Base-by-base conservation (phyloP, 2,888 invertebrate species). In the Cephus pulcher region DNA sequence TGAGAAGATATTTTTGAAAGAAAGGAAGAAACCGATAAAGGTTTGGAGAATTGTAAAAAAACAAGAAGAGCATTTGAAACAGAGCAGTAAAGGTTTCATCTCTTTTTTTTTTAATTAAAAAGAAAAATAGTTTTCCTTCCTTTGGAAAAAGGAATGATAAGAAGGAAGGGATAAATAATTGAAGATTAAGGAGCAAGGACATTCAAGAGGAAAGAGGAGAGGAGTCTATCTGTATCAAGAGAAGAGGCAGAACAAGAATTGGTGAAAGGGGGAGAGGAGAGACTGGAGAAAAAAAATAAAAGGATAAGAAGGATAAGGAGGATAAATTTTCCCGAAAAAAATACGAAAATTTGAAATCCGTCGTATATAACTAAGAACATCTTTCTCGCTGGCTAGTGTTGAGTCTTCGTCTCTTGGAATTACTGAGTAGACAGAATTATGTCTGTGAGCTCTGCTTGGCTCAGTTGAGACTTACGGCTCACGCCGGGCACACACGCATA, bases 391-490 rank as follows among this genome's bases (percentile, higher is more conserved):
- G 15, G 74, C 74, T 34, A 74, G 75, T 71, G 76, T 56, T 56
- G 34, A 70, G 76, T 33, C 75, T 76, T 69, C 68, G 76, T 79
- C 76, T 86, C 88, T 88, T 88, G 89, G 90, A 90, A 90, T 91
- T 89, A 91, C 90, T 88, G 90, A 90, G 90, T 90, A 90, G 91
- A 90, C 90, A 88, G 90, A 91, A 91, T 91, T 90, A 91, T 90
- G 90, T 88, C 88, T 87, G 89, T 88, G 88, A 88, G 90, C 88
- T 86, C 88, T 85, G 87, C 88, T 84, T 87, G 86, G 86, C 89
- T 91, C 90, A 91, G 91, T 91, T 90, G 90, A 90, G 89, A 90
- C 88, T 88, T 89, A 90, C 89, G 87, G 87, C 90, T 91, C 90
- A 89, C 87, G 85, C 87, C 85, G 90, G 87, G 89, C 89, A 88